Conservation (phyloP, 2,888 invertebrate genomes). For the Camptogramma bilineatum region DNA sequence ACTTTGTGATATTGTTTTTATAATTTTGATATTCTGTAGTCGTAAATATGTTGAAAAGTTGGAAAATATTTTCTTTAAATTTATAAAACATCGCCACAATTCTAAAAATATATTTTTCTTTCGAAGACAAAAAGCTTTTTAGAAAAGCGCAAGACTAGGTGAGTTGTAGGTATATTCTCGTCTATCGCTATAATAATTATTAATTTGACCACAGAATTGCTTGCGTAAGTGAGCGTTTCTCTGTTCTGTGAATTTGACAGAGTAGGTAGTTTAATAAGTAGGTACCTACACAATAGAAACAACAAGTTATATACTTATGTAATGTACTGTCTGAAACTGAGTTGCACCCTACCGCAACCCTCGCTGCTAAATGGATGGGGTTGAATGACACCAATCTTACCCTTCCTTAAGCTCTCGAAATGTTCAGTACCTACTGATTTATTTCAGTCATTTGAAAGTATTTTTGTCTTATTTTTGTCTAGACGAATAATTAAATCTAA, state of each 20-base stretch:
- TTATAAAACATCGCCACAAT: no score
- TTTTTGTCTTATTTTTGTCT: conserved; percentile 16
- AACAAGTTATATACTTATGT: conserved; percentile 22
- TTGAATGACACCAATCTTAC: conserved; percentile 44
- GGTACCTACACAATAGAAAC: conserved; percentile 55
- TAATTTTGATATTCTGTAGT: background rate
- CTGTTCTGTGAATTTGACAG: background rate
- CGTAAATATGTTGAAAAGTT: no score
- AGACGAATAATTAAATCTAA: conserved; percentile 7
- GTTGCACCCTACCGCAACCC: conserved; percentile 48
- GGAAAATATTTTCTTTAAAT: no score
- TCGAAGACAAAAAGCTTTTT: no score
- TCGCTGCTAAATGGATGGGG: conserved; percentile 50
- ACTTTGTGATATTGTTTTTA: background rate
- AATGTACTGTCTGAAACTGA: conserved; percentile 26
- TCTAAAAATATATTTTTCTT: no score
- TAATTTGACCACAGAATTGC: no score
- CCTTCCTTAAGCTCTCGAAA: conserved; percentile 42
- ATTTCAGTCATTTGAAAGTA: conserved; percentile 26
- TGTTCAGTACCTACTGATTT: conserved; percentile 32
- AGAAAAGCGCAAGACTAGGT: no score
- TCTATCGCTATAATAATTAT: no score
- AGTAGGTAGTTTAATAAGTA: conserved; percentile 31
- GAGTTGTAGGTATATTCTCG: no score
- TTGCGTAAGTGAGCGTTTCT: no score